These are phyloP conservation scores for Arenaria interpres DNA, from an alignment of 2,113 vertebrate species.

Conservation along the genomic window DNA sequence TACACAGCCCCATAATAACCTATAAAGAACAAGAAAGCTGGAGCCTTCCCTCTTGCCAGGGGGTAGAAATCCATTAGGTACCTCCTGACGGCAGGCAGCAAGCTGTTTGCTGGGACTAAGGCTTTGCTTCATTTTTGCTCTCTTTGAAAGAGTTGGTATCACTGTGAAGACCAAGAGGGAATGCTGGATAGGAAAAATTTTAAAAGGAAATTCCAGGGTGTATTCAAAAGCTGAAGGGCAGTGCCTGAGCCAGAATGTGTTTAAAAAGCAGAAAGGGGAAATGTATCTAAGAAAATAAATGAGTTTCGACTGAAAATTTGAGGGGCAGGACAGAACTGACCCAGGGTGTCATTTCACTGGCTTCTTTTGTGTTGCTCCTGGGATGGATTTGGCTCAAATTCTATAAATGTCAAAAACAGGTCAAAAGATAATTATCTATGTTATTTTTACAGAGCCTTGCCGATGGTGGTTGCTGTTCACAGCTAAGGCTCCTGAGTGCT, in stretches of 20 bases:
- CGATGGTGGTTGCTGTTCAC: neutral
- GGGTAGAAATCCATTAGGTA: neutral
- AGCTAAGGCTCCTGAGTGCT: neutral
- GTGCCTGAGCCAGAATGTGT: neutral
- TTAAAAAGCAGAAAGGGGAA: neutral
- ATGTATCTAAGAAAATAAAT: neutral
- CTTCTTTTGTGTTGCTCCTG: neutral
- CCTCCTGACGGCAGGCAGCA: neutral
- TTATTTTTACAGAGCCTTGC: neutral
- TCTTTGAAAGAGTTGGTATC: neutral
- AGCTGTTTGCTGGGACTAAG: neutral
- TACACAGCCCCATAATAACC: neutral
- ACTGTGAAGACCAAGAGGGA: neutral
- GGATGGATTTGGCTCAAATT: neutral
- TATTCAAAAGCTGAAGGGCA: neutral
- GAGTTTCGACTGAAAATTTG: neutral
- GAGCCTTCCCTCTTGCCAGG: neutral
- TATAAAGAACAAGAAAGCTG: neutral
- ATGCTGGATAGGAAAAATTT: neutral
- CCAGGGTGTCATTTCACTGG: neutral
- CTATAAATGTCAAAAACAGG: neutral
- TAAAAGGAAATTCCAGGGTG: neutral
- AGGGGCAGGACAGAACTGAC: neutral
- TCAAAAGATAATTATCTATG: neutral
- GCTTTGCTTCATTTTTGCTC: neutral